Base-by-base conservation (phyloP, 2,888 invertebrate genomes). In the Chrysolina oricalcia region DNA sequence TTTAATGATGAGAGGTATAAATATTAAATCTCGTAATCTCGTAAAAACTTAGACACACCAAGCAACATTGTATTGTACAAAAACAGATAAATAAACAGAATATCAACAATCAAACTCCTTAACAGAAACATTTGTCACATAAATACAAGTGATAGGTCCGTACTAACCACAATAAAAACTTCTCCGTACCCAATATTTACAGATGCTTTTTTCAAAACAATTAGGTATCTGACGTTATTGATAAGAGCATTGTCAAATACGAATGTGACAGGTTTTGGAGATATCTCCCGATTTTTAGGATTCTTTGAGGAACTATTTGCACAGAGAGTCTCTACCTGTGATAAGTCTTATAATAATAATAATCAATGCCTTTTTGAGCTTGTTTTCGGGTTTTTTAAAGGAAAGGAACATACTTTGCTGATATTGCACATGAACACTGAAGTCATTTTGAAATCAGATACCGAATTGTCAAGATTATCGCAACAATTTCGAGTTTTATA, bases 71-170 rank as follows among this genome's bases (percentile, higher is more conserved):
- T 69, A 65, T 74, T 66, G 73, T 73, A 69, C 76, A 72, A 78
- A 78, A 76, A 78, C 72, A 78, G 73, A 75, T 73, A 78, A 73
- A 73, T 72, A 73, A 78, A 73, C 70, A 69, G 66, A 65, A 40
- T 53, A 59, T 63, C 70, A 76, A 78, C 74, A 78, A 72, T 75
- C 72, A 74, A 67, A 77, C 70, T 74, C 65, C 40, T 56, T 63
- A 73, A 72, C 70, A 73, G 35, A 72, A 71, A 73, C 23, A 69
- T 66, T 48, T 70, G 66, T 53, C 27, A 66, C 72, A 56, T 17
- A 59, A 59, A 40, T 23, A 53, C 21, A 9, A 53, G n/a, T 50
- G n/a, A 64, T 59, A 72, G 59, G 46, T 46, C 66, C 68, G 27
- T 27, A 70, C 46, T 48, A n/a, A 64, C 41, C 40, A 63, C 9